Evolutionary conservation across 2,888 invertebrate species (phyloP), one percentile per base, ranked within the genome.

Genomic region (Hirtodrosophila alboralis): DNA sequence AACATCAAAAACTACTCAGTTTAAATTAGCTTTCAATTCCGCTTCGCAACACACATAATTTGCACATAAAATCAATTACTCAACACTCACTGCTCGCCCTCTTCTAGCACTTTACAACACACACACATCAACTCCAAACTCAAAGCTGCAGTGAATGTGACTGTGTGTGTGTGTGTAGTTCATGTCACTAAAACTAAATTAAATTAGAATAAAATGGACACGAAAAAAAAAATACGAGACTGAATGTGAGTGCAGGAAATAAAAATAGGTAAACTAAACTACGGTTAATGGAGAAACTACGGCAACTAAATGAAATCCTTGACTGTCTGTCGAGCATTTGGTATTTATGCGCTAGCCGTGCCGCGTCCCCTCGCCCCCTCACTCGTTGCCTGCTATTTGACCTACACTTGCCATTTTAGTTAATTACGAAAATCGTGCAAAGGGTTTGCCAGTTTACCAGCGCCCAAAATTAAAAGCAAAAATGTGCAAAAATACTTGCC

Each of bases 381-480:
- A 4, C 13, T n/a, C 18, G n/a, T 4, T 1, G 5, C 18, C 18
- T 5, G 5, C 33, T 28, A 28, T 56, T 43, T 74, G 70, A 65
- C 65, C 75, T 52, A 68, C 37, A 62, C 64, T 65, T 61, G 68
- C 38, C 72, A 69, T 81, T 81, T 81, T 77, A 79, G 80, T 80
- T 80, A 80, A 80, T 79, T 81, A 76, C 65, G 62, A 80, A 75
- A 78, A 45, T 41, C 43, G 37, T 47, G 37, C 51, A 66, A 61
- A 52, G 54, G 49, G 34, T 41, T 53, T 23, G 6, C 1, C 23
- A 6, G 6, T 23, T 23, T 8, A 38, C 18, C 18, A 18, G 18
- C 3, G 18, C 27, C 41, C 31, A 34, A 59, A 57, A 45, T 26
- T 49, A 56, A 52, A 53, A 56, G 43, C 37, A 53, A 61, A 43